These are phyloP conservation scores for Paragorgia papillata DNA, from an alignment of 92 coral and sea anemone genomes.

Conservation along the genomic window DNA sequence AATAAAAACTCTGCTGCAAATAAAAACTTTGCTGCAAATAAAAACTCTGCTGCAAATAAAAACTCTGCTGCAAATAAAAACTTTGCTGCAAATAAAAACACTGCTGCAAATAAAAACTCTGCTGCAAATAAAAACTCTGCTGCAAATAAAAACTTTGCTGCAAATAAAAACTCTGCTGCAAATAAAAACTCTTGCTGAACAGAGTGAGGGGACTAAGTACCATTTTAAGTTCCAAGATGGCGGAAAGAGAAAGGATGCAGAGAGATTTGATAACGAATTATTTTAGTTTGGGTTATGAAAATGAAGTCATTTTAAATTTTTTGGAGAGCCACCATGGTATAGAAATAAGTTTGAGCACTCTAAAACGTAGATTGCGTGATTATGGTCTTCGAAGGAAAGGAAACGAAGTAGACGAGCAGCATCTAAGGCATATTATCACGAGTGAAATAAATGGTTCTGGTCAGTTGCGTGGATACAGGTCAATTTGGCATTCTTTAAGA, in stretches of 20 bases:
- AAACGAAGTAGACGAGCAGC: constrained; percentile 5
- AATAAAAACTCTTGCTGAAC: too few relatives aligned
- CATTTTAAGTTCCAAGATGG: background rate
- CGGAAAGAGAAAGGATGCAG: background rate
- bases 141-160: too few relatives aligned
- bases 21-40: too few relatives aligned
- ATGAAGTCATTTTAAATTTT: constrained; percentile 43
- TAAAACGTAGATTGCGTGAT: constrained; percentile 49
- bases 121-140: too few relatives aligned
- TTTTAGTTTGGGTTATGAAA: constrained; percentile 49
- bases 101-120: too few relatives aligned
- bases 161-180: too few relatives aligned
- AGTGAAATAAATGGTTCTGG: constrained; percentile 43
- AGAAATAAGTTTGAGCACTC: constrained; percentile 31
- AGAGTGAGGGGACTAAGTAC: too few relatives aligned
- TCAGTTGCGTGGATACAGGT: constrained; percentile 45
- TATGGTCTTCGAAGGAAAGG: constrained; percentile 39
- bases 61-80: too few relatives aligned
- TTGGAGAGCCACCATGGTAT: constrained; percentile 33
- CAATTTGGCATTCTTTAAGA: constrained; percentile 57
- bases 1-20: too few relatives aligned
- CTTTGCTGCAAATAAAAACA: too few relatives aligned
- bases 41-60: too few relatives aligned
- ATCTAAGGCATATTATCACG: constrained; percentile 27
- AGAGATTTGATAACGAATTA: constrained; percentile 25